A percentile compares a stretch with the other conserved stretches of the same genome.
Conservation (phyloP, 2,113 vertebrate genomes). For the Pica pica region DNA sequence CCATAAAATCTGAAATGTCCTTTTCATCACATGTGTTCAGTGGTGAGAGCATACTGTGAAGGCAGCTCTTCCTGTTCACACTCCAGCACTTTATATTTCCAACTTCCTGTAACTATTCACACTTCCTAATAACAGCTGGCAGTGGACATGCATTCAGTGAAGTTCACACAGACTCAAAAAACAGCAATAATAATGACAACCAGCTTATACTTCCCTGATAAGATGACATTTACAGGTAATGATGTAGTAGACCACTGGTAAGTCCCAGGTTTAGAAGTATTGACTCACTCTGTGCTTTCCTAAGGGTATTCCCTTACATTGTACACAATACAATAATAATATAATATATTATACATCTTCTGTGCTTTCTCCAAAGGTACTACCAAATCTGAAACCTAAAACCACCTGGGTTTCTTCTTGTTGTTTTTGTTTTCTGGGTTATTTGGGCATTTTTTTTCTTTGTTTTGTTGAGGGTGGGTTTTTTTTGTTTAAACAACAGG, state of each 20-base stretch:
- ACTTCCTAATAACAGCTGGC: slow-evolving; percentile 30
- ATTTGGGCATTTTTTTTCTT: background rate
- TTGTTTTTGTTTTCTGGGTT: background rate
- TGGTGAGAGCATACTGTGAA: background rate
- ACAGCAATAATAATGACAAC: background rate
- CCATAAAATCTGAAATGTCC: background rate
- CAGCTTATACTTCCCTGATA: background rate
- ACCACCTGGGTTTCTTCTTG: background rate
- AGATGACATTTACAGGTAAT: background rate
- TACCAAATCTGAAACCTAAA: background rate
- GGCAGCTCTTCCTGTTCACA: slow-evolving; percentile 6
- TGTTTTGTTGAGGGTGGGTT: background rate
- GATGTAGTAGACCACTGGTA: background rate
- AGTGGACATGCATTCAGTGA: background rate
- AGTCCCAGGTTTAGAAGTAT: background rate
- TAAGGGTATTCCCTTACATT: background rate
- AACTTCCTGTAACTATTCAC: slow-evolving; percentile 27
- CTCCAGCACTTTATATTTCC: slow-evolving; percentile 28
- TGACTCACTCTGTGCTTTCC: background rate
- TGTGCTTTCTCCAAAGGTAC: background rate
- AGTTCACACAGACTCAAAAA: background rate
- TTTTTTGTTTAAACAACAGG: background rate
- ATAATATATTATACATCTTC: background rate
- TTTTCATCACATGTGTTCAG: background rate
- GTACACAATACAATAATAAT: background rate